These are phyloP conservation scores for Thermophis baileyi DNA, from an alignment of 2,113 vertebrate species.

Conservation along the genomic window DNA sequence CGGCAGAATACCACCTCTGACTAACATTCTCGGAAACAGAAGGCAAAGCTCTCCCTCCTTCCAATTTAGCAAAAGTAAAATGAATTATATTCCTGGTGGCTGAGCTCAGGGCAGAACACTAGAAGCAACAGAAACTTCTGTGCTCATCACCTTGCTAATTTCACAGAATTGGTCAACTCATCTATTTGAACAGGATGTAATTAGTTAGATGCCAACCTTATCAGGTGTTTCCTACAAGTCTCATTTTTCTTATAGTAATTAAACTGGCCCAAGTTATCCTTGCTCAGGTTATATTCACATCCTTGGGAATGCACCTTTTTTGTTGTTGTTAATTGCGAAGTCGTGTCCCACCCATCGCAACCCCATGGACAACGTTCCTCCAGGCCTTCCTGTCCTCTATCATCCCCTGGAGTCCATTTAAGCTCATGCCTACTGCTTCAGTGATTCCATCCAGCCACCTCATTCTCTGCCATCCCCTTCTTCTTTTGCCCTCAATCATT, in stretches of 20 bases:
- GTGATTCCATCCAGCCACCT: no score
- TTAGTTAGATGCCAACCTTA: neutral
- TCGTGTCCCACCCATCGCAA: no score
- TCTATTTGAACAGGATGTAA: neutral
- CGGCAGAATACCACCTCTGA: no score
- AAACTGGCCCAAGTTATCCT: neutral
- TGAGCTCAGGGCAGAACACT: slow-evolving; percentile 24
- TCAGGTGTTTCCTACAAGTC: neutral
- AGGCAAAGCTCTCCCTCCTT: neutral
- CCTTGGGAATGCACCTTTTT: neutral
- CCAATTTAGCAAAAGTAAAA: neutral
- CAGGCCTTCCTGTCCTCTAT: no score
- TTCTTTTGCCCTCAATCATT: no score
- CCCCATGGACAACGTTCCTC: no score
- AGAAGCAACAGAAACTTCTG: neutral
- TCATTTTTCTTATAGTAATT: neutral
- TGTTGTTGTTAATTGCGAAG: no score
- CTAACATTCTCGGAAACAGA: neutral
- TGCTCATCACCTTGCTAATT: slow-evolving; percentile 25
- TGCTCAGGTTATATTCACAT: neutral
- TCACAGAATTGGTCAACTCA: neutral
- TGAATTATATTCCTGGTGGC: neutral
- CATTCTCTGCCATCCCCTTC: no score
- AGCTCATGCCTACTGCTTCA: no score
- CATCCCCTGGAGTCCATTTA: no score